Base-by-base conservation (phyloP, 1,140 invertebrate species). In the Drosophila bocki region DNA sequence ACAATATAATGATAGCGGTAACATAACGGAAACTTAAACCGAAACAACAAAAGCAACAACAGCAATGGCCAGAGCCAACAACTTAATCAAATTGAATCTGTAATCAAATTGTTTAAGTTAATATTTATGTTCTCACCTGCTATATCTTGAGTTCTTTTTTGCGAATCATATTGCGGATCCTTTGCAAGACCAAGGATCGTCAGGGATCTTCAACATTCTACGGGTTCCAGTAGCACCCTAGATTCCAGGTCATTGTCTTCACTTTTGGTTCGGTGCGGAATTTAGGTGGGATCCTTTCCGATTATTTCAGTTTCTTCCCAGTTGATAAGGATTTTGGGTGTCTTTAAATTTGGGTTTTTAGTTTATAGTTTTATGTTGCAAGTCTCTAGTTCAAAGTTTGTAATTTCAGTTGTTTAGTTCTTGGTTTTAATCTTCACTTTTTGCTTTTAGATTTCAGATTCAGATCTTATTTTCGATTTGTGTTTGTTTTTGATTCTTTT, bases 1-100 rank as follows among this genome's bases (percentile, higher is more conserved):
- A 50, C 56, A 17, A 51, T 19, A 58, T 29, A 47, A 59, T 67
- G 51, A 56, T 56, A 57, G 75, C 61, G 60, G 42, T 42, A 45
- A 45, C 60, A 74, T 35, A 63, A 51, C 11, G 8, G 47, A 39
- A 53, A 62, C 35, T 45, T 29, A 29, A 59, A 60, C 22, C 22
- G 22, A 60, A 61, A 54, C 45, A 68, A 79, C 50, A 48, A 54
- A 68, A 41, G 32, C 60, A 51, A 70, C 51, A 56, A 70, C 63
- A 70, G 17, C 48, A 54, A 70, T 45, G 67, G 62, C 67, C 62
- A 68, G 13, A 19, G 67, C 67, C 67, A 70, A 70, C 67, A 70
- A 70, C 47, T 54, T 37, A 56, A 70, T 54, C 33, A 53, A 70
- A 70, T 68, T 70, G 22, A 67, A 44, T 67, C 53, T 65, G 4